phyloP scores from a whole-genome alignment of 2,113 vertebrate species.

The Equus przewalskii region DNA sequence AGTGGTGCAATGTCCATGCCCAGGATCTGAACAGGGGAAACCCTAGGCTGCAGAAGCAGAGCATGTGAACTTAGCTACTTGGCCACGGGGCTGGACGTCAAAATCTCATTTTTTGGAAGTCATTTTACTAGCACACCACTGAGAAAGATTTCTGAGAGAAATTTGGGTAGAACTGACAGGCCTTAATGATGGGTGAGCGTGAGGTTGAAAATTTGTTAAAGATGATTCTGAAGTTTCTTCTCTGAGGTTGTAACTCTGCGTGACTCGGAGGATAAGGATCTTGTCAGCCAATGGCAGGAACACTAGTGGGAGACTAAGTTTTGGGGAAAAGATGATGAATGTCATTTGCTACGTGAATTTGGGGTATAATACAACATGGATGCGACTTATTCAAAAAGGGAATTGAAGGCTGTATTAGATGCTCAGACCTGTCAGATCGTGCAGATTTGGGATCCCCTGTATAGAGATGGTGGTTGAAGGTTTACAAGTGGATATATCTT shows the following conservation, averaged over 20 bases:
- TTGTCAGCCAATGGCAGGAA: not conserved
- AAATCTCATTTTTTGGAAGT: not conserved
- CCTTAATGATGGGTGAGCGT: not conserved
- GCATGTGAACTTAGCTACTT: too few species aligned
- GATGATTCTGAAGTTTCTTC: not conserved
- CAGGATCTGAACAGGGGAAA: too few species aligned
- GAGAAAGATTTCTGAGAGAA: not conserved
- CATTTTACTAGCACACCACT: not conserved
- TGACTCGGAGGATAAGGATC: not conserved
- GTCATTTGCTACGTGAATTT: not conserved
- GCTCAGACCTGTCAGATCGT: not conserved
- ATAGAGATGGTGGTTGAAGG: not conserved
- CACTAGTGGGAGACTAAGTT: not conserved
- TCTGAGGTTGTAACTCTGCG: not conserved
- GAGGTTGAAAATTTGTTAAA: not conserved
- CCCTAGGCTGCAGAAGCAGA: too few species aligned
- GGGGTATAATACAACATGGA: not conserved
- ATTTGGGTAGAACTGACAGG: not conserved
- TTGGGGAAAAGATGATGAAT: not conserved
- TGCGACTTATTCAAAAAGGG: not conserved
- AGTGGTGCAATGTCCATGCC: too few species aligned
- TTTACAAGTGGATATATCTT: not conserved
- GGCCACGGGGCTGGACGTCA: too few species aligned
- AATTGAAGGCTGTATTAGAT: not conserved
- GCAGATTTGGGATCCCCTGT: not conserved